These are phyloP conservation scores for Rhizomys pruinosus DNA, from an alignment of 2,113 vertebrate genomes.

Conservation along the genomic window DNA sequence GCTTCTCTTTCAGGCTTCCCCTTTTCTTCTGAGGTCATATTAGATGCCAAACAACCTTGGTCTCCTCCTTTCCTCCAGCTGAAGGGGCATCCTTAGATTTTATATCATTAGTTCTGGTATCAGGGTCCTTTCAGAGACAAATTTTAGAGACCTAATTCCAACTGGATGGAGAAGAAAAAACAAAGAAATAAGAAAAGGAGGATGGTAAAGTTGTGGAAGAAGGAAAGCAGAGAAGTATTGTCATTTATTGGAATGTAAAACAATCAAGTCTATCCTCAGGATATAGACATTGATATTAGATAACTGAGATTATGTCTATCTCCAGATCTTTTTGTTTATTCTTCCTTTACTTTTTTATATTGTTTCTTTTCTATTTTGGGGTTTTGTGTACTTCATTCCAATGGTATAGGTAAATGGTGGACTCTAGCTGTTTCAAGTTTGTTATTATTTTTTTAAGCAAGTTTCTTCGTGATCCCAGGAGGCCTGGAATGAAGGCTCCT, in stretches of 20 bases:
- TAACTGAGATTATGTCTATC: background rate
- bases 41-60: background rate
- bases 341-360: too few relatives aligned
- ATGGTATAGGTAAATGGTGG: background rate
- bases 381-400: background rate
- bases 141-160: background rate
- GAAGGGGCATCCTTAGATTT: background rate
- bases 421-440: background rate
- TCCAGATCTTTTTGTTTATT: background rate
- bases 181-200: too few relatives aligned
- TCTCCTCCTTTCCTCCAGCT: background rate
- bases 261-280: background rate
- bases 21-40: conserved; percentile 22
- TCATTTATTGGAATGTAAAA: background rate
- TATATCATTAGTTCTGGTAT: conserved; percentile 11
- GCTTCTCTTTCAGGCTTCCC: background rate
- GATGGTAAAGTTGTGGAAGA: background rate
- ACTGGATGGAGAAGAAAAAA: background rate
- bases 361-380: too few relatives aligned
- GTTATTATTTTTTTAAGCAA: background rate
- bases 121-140: background rate
- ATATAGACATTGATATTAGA: background rate
- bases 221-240: background rate
- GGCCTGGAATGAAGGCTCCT: background rate
- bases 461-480: background rate